phyloP scores from a whole-genome alignment of 1,140 invertebrate species.

The Megalopta genalis region DNA sequence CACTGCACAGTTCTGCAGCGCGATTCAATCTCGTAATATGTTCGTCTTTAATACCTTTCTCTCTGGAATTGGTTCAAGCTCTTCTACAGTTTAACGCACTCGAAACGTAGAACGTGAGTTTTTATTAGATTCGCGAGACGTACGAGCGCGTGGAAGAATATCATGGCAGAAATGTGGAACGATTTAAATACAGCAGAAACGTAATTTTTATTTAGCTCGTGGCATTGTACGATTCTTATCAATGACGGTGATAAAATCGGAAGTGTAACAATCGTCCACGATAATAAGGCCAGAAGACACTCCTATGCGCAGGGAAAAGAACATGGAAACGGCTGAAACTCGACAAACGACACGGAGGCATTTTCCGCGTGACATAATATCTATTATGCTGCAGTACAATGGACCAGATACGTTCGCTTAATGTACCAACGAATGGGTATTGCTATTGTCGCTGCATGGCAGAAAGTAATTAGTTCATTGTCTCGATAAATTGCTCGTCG shows the following conservation, averaged over 20 bases:
- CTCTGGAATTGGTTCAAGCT: no score
- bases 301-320: conserved; percentile 36
- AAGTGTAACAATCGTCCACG: neutral
- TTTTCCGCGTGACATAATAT: conserved; percentile 64
- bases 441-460: conserved; percentile 55
- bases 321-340: conserved; percentile 19
- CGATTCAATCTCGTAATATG: no score
- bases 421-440: conserved; percentile 59
- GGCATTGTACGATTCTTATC: no score
- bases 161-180: neutral
- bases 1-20: no score
- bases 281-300: conserved; percentile 9
- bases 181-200: neutral
- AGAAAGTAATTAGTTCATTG: conserved; percentile 65
- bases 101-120: no score
- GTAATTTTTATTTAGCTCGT: neutral
- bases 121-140: no score
- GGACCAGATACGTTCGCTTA: conserved; percentile 53
- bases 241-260: neutral
- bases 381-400: conserved; percentile 59
- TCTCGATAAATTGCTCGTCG: conserved; percentile 59
- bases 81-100: no score
- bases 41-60: no score
- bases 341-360: conserved; percentile 43
- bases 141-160: neutral